Percentiles rank a stretch among this genome's conserved stretches.
Evolutionary conservation across 2,113 vertebrate genomes (phyloP).

Genomic region (Burhinus bistriatus): DNA sequence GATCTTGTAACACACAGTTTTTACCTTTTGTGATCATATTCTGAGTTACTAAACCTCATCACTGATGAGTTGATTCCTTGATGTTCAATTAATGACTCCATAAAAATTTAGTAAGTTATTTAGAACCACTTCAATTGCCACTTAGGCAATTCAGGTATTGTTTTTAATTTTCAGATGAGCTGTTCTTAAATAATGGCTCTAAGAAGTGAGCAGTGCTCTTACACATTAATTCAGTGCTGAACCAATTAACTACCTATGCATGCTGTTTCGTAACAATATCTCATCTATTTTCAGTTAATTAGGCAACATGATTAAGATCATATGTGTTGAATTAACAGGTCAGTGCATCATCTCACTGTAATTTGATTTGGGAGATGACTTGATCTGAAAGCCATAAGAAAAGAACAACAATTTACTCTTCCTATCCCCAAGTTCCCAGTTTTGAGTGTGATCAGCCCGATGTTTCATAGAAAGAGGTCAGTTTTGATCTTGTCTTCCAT

Average conservation of each 20-base stretch:
- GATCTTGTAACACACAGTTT: neutral
- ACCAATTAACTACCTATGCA: neutral
- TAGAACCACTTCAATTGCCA: neutral
- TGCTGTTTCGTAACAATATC: neutral
- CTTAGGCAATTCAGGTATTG: neutral
- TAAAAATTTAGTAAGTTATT: neutral
- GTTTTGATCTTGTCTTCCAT: neutral
- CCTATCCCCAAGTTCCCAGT: neutral
- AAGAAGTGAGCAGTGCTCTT: neutral
- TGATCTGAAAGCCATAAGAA: neutral
- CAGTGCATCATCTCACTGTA: neutral
- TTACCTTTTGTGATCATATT: neutral
- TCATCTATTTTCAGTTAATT: slow-evolving; percentile 29
- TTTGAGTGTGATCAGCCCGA: neutral
- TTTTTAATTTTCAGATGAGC: slow-evolving; percentile 7
- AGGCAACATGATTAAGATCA: neutral
- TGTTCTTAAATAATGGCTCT: slow-evolving; percentile 5
- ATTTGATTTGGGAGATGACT: neutral
- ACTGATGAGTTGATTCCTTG: neutral
- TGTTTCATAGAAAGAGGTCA: neutral
- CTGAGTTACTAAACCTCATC: neutral
- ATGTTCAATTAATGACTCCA: neutral
- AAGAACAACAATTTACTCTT: neutral
- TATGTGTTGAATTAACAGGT: neutral
- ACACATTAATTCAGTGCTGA: neutral